Conservation (phyloP, 92 coral and sea anemone species). For the Porites divaricata region DNA sequence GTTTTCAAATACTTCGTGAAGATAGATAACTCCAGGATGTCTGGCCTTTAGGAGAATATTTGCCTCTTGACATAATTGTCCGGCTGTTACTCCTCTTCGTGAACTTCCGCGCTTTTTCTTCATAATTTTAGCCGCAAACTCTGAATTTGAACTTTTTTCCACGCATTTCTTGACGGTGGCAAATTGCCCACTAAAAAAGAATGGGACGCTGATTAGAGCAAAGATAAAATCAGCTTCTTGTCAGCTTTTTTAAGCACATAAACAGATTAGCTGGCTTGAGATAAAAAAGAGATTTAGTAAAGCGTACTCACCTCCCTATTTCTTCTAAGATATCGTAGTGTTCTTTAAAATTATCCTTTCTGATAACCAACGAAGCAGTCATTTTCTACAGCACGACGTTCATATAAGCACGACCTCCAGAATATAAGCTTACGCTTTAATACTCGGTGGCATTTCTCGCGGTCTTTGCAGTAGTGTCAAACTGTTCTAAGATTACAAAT, state of each 20-base stretch:
- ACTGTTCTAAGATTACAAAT: neutral
- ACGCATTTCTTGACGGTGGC: constrained; percentile 90
- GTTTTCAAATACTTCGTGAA: constrained; percentile 93
- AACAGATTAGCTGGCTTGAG: neutral
- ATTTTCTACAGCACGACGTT: constrained; percentile 16
- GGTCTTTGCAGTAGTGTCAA: neutral
- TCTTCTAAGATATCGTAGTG: constrained; percentile 82
- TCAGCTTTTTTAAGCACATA: neutral
- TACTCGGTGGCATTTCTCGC: no score
- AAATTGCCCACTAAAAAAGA: constrained; percentile 87
- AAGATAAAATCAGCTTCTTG: neutral
- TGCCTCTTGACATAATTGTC: constrained; percentile 83
- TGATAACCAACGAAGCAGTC: constrained; percentile 58
- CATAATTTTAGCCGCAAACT: constrained; percentile 90
- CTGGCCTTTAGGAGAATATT: constrained; percentile 74
- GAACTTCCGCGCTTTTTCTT: constrained; percentile 82
- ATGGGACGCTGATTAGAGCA: neutral
- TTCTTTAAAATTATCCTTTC: constrained; percentile 69
- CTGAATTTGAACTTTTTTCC: constrained; percentile 80
- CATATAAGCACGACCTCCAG: neutral
- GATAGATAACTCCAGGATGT: constrained; percentile 89
- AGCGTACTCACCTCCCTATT: constrained; percentile 81
- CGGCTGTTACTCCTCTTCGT: constrained; percentile 79
- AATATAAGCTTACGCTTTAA: neutral
- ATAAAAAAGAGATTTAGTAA: neutral